A percentile compares a stretch with the other conserved stretches of the same genome.
Conservation (phyloP, 2,888 invertebrate species). For the Salpingus planirostris region DNA sequence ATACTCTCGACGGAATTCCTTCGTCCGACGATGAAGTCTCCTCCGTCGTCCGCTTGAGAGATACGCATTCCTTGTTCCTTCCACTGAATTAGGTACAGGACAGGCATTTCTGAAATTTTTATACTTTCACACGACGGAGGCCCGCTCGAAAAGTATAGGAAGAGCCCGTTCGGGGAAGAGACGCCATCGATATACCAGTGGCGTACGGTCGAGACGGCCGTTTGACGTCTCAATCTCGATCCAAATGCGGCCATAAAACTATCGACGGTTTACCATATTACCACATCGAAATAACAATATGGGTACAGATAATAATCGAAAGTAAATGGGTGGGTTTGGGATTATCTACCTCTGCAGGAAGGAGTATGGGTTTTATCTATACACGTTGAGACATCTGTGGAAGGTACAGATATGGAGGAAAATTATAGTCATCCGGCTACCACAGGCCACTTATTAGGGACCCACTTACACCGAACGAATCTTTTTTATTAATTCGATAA, state of each 20-base stretch:
- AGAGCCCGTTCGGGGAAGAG: too few relatives aligned
- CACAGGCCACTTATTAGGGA: constrained; percentile 39
- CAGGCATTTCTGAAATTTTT: constrained; percentile 7
- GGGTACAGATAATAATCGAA: constrained; percentile 27
- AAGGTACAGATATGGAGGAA: constrained; percentile 34
- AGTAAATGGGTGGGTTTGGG: constrained; percentile 32
- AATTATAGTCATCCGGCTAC: constrained; percentile 39
- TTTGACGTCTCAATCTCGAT: constrained; percentile 5
- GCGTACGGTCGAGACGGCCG: too few relatives aligned
- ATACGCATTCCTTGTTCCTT: constrained; percentile 7
- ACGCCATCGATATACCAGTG: too few relatives aligned
- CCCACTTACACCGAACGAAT: constrained; percentile 30
- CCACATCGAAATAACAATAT: constrained; percentile 30
- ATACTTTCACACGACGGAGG: too few relatives aligned
- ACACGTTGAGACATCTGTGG: constrained; percentile 33
- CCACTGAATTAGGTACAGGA: too few relatives aligned
- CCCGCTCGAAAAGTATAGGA: too few relatives aligned
- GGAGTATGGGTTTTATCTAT: too few relatives aligned
- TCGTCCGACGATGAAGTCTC: too few relatives aligned
- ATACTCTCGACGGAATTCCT: too few relatives aligned
- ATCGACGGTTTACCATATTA: constrained; percentile 27
- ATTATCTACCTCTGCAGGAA: constrained; percentile 21
- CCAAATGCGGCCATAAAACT: constrained; percentile 14
- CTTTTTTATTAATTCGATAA: constrained; percentile 37
- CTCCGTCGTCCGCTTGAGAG: too few relatives aligned